A percentile compares a stretch with the other conserved stretches of the same genome.
These are phyloP conservation scores for Amitus sp. DNA, from an alignment of 2,888 invertebrate genomes.

Conservation along the genomic window DNA sequence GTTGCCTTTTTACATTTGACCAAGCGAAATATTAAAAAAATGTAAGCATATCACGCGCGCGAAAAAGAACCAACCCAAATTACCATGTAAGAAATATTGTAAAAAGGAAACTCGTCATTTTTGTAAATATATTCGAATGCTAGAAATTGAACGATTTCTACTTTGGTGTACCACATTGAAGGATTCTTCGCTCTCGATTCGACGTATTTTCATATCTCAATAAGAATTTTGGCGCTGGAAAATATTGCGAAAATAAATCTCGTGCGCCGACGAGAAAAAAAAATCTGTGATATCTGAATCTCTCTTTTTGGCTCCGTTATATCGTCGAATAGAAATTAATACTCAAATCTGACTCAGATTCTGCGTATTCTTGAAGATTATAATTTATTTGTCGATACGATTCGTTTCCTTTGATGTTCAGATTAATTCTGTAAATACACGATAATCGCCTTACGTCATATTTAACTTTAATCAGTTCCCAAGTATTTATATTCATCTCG, in stretches of 20 bases:
- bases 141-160: background rate
- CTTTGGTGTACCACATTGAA: no score
- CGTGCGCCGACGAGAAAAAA: slow-evolving; percentile 22
- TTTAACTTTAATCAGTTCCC: no score
- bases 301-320: slow-evolving; percentile 34
- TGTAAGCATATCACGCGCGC: no score
- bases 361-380: background rate
- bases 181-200: background rate
- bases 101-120: background rate
- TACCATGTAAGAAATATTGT: slow-evolving; percentile 9
- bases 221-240: background rate
- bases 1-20: no score
- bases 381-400: no score
- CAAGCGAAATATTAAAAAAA: no score
- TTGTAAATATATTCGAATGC: background rate
- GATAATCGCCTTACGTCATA: no score
- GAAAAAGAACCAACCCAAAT: no score
- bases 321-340: slow-evolving; percentile 18
- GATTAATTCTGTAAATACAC: no score
- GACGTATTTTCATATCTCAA: background rate
- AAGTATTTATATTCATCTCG: no score
- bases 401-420: no score
- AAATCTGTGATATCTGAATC: slow-evolving; percentile 45
- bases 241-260: background rate
- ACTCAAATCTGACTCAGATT: slow-evolving; percentile 23